Base-by-base conservation (phyloP, 2,113 vertebrate species). In the Sinocyclocheilus maitianheensis region DNA sequence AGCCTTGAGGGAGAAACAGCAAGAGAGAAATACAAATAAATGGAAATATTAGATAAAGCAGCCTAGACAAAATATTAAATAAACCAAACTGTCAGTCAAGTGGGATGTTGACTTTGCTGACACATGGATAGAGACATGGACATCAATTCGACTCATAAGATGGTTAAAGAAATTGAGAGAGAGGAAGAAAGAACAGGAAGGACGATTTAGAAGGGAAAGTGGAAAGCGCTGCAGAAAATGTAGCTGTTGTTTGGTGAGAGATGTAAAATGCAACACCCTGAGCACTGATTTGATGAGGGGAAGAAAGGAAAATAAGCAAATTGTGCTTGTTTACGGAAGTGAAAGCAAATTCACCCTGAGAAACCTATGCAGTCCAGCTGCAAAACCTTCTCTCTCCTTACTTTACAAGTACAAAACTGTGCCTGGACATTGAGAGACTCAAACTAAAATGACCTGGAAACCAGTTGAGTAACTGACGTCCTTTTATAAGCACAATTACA, bases 21-120 rank as follows among this genome's bases (percentile, higher is more conserved):
- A 63, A 76, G 46, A 76, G 87, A 88, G 75, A 87, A 63, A 78
- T 51, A 55, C 20, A 48, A 63, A 78, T 51, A 55, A 14, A 48
- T 46, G 7, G 4, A 24, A 34, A 18, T 16, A 16, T 24, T 12
- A 51, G 53, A 51, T 81, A 65, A 48, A 20, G 62, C 3, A 8
- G 62, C 40, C 22, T 24, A 81, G 37, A 81, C 22, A 26, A 53
- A 82, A 82, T 69, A 82, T 22, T 12, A 69, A 69, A 69, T 12
- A 69, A 69, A 69, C 24, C 4, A 5, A 18, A 11, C n/a, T 53
- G 63, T 82, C 80, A 82, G 48, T 71, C 43, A 69, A 69, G 62
- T 26, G 34, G 22, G 37, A 63, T 63, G 77, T 46, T 63, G 58
- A 26, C 58, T 46, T 81, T 40, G 13, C 63, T 1, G 24, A 81